Percentiles rank a stretch among this genome's conserved stretches.
phyloP scores from a whole-genome alignment of 2,797 vertebrate genomes.

The Falco naumanni region DNA sequence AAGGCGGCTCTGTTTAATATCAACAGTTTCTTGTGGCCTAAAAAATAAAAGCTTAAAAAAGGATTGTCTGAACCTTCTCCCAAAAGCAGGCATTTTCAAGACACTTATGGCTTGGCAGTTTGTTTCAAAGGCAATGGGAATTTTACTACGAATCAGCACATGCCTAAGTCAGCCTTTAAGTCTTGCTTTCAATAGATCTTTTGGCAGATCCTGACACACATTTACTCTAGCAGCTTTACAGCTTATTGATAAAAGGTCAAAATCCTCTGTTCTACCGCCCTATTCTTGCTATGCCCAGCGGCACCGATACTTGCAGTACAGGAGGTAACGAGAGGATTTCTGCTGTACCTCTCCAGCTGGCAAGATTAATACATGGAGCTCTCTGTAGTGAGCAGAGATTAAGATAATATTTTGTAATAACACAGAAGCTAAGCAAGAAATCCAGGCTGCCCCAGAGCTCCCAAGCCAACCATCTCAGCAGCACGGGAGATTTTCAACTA shows the following conservation, averaged over 20 bases:
- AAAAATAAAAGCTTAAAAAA: background rate
- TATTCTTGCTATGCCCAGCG: background rate
- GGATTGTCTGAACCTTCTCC: background rate
- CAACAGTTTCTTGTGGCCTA: background rate
- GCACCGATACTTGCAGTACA: background rate
- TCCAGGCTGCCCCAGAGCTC: background rate
- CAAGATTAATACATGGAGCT: background rate
- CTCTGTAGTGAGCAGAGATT: background rate
- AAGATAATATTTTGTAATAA: background rate
- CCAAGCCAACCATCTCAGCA: background rate
- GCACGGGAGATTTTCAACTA: background rate
- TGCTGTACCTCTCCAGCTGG: background rate
- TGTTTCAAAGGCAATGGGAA: background rate
- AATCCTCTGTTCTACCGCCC: background rate
- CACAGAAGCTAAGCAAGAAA: background rate
- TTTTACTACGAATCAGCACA: background rate
- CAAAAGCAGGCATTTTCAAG: background rate
- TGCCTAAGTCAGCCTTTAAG: constrained; percentile 17
- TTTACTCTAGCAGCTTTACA: background rate
- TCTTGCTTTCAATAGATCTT: background rate
- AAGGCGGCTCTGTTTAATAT: background rate
- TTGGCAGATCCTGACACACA: background rate
- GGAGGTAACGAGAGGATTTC: background rate
- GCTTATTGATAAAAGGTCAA: background rate
- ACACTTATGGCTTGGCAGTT: background rate